Conservation (phyloP, 2,888 invertebrate genomes). For the Malthinus flaveolus region DNA sequence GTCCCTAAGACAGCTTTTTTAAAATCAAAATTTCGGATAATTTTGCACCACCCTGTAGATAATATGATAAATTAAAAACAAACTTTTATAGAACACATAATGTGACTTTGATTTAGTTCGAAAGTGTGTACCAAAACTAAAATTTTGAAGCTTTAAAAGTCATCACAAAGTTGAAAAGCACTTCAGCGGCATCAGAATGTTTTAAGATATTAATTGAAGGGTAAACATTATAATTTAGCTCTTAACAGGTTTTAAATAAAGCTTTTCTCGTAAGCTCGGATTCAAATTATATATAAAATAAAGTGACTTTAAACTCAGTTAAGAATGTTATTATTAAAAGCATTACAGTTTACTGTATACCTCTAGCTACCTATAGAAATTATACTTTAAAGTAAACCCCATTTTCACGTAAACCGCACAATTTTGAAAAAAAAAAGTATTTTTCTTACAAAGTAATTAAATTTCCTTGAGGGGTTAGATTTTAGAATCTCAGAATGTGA, state of each 20-base stretch:
- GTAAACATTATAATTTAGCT: slow-evolving; percentile 6
- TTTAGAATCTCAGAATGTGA: too few relatives aligned
- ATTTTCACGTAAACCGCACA: not conserved
- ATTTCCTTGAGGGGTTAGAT: too few relatives aligned
- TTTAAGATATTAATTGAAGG: slow-evolving; percentile 20
- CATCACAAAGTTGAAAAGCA: slow-evolving; percentile 7
- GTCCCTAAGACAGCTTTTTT: too few relatives aligned
- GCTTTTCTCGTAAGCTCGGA: slow-evolving; percentile 1
- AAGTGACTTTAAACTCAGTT: not conserved
- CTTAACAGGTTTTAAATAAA: slow-evolving; percentile 9
- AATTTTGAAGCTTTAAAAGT: slow-evolving; percentile 1
- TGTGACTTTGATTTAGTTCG: too few relatives aligned
- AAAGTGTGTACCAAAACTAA: not conserved
- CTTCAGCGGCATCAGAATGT: slow-evolving; percentile 25
- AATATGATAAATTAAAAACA: too few relatives aligned
- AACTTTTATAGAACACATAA: too few relatives aligned
- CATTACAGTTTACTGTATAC: not conserved
- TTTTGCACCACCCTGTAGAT: too few relatives aligned
- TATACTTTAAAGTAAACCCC: not conserved
- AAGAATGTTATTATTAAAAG: slow-evolving; percentile 4
- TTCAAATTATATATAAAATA: slow-evolving; percentile 5
- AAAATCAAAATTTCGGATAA: too few relatives aligned
- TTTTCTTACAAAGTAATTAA: too few relatives aligned
- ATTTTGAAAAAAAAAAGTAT: too few relatives aligned
- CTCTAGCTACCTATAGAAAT: not conserved